A percentile compares a stretch with the other conserved stretches of the same genome.
Conservation (phyloP, 2,113 vertebrate species). For the Anguilla japonica region DNA sequence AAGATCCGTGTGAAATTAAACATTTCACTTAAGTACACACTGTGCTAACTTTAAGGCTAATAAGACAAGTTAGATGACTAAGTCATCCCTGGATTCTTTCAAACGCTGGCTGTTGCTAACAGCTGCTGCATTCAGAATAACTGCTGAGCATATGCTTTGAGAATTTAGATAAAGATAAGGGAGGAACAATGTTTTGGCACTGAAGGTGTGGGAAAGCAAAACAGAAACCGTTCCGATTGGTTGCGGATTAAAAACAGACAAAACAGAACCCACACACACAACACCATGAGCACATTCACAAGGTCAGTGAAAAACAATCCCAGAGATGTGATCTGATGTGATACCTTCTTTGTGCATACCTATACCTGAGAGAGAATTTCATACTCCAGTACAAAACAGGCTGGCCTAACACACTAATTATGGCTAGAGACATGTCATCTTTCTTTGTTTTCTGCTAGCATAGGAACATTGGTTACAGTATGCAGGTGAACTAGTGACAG, state of each 20-base stretch:
- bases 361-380: neutral
- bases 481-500: neutral
- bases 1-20: too few species aligned
- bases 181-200: too few species aligned
- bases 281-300: neutral
- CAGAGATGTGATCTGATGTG: neutral
- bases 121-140: neutral
- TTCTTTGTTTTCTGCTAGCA: too few species aligned
- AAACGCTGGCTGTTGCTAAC: neutral
- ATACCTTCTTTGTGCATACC: too few species aligned
- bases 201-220: too few species aligned
- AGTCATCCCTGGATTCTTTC: neutral
- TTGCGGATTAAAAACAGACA: neutral
- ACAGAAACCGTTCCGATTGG: neutral
- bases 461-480: neutral
- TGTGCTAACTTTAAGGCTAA: neutral
- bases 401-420: neutral
- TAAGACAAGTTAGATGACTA: too few species aligned
- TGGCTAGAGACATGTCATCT: too few species aligned
- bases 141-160: neutral
- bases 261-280: neutral
- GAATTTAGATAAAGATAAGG: too few species aligned
- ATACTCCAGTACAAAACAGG: neutral
- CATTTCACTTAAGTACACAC: too few species aligned
- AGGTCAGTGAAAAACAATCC: neutral